These are phyloP conservation scores for Collichthys lucidus DNA, from an alignment of 2,113 vertebrate species.

Conservation along the genomic window DNA sequence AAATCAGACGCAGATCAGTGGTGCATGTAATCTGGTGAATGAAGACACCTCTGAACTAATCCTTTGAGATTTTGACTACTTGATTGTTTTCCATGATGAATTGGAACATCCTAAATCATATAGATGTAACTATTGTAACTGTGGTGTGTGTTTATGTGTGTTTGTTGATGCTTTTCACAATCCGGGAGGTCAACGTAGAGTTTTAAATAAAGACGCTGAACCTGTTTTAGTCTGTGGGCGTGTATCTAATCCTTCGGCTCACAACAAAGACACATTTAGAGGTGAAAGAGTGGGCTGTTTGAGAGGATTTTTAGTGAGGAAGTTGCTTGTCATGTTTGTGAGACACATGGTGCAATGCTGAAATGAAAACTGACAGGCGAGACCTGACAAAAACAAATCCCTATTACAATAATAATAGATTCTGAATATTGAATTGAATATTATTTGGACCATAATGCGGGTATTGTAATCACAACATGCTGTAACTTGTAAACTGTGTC, in stretches of 20 bases:
- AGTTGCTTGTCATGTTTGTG: neutral
- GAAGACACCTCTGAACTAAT: conserved; percentile 13
- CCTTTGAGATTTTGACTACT: neutral
- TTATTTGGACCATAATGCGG: neutral
- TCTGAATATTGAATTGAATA: neutral
- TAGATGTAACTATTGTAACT: neutral
- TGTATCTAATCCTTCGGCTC: neutral
- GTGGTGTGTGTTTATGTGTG: neutral
- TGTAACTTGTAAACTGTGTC: neutral
- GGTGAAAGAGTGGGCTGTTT: neutral
- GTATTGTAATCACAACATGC: neutral
- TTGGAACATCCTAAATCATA: neutral
- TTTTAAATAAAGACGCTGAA: neutral
- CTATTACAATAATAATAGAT: neutral
- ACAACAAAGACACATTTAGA: neutral
- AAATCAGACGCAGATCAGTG: conserved; percentile 10
- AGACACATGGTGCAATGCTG: neutral
- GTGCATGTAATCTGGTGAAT: conserved; percentile 3
- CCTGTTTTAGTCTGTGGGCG: neutral
- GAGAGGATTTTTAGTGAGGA: conserved; percentile 29
- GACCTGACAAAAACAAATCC: neutral
- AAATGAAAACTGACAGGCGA: conserved; percentile 19
- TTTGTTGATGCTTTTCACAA: too few relatives aligned
- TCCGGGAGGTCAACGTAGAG: neutral
- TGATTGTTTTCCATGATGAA: neutral